Conservation (phyloP, 92 coral and sea anemone genomes). For the Heteractis magnifica region DNA sequence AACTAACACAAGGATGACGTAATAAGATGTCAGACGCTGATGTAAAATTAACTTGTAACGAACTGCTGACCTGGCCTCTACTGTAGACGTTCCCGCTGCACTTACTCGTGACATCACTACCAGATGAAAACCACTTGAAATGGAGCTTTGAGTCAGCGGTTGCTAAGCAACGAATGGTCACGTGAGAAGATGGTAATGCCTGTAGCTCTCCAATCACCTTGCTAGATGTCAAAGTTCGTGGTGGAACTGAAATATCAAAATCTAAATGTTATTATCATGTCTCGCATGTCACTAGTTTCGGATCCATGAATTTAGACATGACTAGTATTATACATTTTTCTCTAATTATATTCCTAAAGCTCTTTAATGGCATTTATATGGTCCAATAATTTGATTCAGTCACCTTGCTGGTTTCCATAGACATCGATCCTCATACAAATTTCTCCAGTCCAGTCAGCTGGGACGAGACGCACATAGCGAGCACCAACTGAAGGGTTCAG, state of each 20-base stretch:
- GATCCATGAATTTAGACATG: too few species aligned
- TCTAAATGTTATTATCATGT: not conserved
- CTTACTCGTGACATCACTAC: slow-evolving; percentile 28
- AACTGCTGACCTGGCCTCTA: slow-evolving; percentile 15
- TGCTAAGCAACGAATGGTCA: slow-evolving; percentile 24
- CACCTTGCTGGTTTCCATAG: slow-evolving; percentile 17
- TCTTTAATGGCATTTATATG: not conserved
- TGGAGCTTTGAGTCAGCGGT: slow-evolving; percentile 17
- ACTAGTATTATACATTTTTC: too few species aligned
- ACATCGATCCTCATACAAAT: slow-evolving; percentile 16
- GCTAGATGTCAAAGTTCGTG: slow-evolving; percentile 10
- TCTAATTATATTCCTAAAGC: too few species aligned
- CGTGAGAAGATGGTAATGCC: slow-evolving; percentile 22
- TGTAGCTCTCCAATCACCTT: slow-evolving; percentile 16
- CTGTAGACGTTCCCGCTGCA: slow-evolving; percentile 31
- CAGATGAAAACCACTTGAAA: slow-evolving; percentile 24
- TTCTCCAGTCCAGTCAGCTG: slow-evolving; percentile 15
- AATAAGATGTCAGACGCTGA: slow-evolving; percentile 10
- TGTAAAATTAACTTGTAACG: slow-evolving; percentile 31
- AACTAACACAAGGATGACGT: slow-evolving; percentile 3
- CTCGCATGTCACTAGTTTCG: too few species aligned
- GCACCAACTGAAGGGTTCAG: slow-evolving; percentile 25
- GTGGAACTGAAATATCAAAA: slow-evolving; percentile 15
- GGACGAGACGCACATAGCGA: slow-evolving; percentile 27
- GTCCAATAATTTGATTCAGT: not conserved